phyloP scores from a whole-genome alignment of 2,888 invertebrate species.

The Patella caerulea region DNA sequence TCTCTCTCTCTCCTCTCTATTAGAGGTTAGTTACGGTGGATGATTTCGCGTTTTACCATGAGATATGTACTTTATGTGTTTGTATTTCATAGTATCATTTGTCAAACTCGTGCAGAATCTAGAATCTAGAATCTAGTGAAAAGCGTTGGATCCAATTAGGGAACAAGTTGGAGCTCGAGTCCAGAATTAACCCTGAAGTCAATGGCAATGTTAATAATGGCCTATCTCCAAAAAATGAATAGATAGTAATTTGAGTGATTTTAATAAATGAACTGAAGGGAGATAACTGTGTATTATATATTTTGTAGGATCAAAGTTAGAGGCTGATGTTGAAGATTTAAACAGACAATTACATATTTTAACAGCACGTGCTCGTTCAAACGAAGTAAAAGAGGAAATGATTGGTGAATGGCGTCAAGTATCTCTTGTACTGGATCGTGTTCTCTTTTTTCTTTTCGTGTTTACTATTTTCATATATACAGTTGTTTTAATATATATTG shows the following conservation, averaged over 20 bases:
- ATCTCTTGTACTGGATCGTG: slow-evolving; percentile 65
- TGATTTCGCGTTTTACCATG: too few relatives aligned
- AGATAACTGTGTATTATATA: background rate
- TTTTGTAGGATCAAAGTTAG: slow-evolving; percentile 42
- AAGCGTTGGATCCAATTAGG: too few relatives aligned
- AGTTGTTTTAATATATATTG: too few relatives aligned
- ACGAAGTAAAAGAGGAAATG: slow-evolving; percentile 49
- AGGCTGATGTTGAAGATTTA: slow-evolving; percentile 58
- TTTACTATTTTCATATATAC: slow-evolving; percentile 57
- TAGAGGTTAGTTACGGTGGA: background rate
- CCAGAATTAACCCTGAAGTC: too few relatives aligned
- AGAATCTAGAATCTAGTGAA: too few relatives aligned
- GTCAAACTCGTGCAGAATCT: too few relatives aligned
- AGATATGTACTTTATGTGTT: too few relatives aligned
- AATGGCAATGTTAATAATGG: too few relatives aligned
- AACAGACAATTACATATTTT: slow-evolving; percentile 50
- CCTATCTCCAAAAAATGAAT: too few relatives aligned
- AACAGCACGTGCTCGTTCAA: slow-evolving; percentile 42
- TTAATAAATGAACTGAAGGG: background rate
- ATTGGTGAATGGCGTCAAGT: slow-evolving; percentile 64
- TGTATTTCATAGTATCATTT: too few relatives aligned
- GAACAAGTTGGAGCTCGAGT: too few relatives aligned
- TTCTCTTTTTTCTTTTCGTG: slow-evolving; percentile 58
- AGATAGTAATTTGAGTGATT: too few relatives aligned
- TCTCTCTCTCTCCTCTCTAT: background rate